Percentiles rank a stretch among this genome's conserved stretches.
phyloP scores from a whole-genome alignment of 2,797 vertebrate species.

The Streptopelia turtur region DNA sequence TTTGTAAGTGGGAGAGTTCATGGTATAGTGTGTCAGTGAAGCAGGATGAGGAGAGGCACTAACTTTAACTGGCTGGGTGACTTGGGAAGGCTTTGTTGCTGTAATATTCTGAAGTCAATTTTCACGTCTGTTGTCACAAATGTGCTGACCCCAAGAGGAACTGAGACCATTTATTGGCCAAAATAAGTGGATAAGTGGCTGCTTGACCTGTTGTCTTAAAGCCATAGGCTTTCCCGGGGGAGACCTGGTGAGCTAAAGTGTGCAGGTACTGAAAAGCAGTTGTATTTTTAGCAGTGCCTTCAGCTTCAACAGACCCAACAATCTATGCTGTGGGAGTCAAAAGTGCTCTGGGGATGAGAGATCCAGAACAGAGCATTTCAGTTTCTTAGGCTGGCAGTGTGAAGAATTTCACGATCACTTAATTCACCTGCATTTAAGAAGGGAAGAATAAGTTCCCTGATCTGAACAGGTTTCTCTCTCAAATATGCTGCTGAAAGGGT shows the following conservation, averaged over 20 bases:
- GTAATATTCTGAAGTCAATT: not conserved
- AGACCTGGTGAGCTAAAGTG: not conserved
- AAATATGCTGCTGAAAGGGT: not conserved
- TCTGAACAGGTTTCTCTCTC: not conserved
- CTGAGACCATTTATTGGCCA: not conserved
- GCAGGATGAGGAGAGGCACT: not conserved
- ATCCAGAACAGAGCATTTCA: not conserved
- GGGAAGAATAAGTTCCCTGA: not conserved
- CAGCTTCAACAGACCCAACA: not conserved
- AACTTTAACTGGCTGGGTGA: not conserved
- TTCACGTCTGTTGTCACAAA: not conserved
- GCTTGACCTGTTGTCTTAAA: not conserved
- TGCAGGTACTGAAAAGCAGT: not conserved
- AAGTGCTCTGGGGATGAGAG: not conserved
- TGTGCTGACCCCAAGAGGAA: not conserved
- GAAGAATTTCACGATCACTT: not conserved
- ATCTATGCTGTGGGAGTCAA: not conserved
- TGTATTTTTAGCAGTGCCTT: not conserved
- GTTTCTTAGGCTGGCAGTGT: not conserved
- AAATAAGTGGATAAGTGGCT: not conserved
- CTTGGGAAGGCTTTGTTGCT: not conserved
- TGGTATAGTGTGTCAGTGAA: not conserved
- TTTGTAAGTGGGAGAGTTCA: not conserved
- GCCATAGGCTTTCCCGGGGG: not conserved
- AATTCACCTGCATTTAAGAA: not conserved